Evolutionary conservation across 2,113 vertebrate species (phyloP), one percentile per base, ranked within the genome.

Genomic region (Stomatorhinus ivindoensis): DNA sequence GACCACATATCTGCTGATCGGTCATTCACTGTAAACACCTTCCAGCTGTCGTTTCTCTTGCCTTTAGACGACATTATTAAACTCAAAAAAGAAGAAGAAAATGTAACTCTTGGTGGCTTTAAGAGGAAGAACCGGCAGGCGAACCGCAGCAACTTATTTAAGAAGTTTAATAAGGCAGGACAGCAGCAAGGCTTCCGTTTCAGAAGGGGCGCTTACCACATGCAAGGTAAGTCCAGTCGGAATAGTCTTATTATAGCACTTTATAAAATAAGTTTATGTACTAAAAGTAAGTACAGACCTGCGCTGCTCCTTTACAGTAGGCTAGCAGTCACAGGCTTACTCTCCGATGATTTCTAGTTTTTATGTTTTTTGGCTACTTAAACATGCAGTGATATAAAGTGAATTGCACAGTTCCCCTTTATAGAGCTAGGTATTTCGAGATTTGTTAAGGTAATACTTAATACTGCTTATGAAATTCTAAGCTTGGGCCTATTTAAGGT

Each of bases 1-100:
- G 73, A 8, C 35, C 44, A 4, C 21, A 46, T n/a, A 84, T 84
- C 73, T 47, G 82, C 82, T n/a, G 44, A 44, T 82, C 76, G 76
- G n/a, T 82, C 76, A 50, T 27, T 50, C 83, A 86, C 82, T 46
- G 42, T 19, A 35, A 35, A n/a, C 76, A 35, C 10, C 24, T 69
- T 55, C 39, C 42, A 44, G n/a, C 11, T 86, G 31, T 83, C 21
- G 86, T 50, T 69, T 46, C 39, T 65, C 53, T 21, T 17, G 88
- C 88, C 42, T 73, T 15, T 88, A 93, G 93, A 93, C 86, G 92
- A 93, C 24, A 93, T 93, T 83, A 93, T 92, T 88, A 93, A 91
- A 87, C 89, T 91, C 80, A 93, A 93, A 89, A 92, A 90, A 90
- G 89, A 89, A 83, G 90, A 93, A 50, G 35, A 91, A 80, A 91